Base-by-base conservation (phyloP, 1,140 invertebrate genomes). In the Alviniconcha marisindica region DNA sequence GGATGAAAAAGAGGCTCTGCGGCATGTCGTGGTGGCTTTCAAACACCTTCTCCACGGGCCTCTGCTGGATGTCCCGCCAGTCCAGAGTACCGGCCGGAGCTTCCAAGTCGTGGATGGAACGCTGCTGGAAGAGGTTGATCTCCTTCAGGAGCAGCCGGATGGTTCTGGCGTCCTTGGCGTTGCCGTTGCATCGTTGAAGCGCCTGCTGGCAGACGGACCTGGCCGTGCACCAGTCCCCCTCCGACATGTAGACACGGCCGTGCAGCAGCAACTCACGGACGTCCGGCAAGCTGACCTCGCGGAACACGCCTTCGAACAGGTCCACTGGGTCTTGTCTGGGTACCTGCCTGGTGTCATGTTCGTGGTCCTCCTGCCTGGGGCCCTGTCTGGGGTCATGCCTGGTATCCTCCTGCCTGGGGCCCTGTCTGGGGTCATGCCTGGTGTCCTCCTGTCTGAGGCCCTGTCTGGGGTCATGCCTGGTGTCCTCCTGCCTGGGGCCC, bases 221-320 rank as follows among this genome's bases (percentile, higher is more conserved):
- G 31, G 86, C 86, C n/a, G 85, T 73, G 44, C 81, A 28, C 85
- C 85, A 87, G 36, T 89, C 82, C 28, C 73, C 77, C 33, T 85
- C 85, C 40, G 84, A 80, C 40, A 89, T 81, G 10, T 83, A 63
- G 38, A 76, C 77, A 28, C 86, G 86, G 1, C 86, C 83, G 21
- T 87, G 77, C 42, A 87, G 85, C 21, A 89, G 74, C 54, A 83
- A 81, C 1, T 84, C 83, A 18, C 86, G 76, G 1, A 84, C 85
- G 28, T 76, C 44, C 18, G 84, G 83, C 21, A 77, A 74, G 77
- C 87, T 87, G 18, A 87, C 88, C 63, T 87, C 88, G 48, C 88
- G 85, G 76, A 89, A 89, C 24, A 89, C 79, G 0, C 88, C 88
- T 63, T 87, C 87, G 77, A 89, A 89, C n/a, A n/a, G n/a, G n/a